These are phyloP conservation scores for Polydrusus pterygomalis DNA, from an alignment of 2,888 invertebrate species.

Conservation along the genomic window DNA sequence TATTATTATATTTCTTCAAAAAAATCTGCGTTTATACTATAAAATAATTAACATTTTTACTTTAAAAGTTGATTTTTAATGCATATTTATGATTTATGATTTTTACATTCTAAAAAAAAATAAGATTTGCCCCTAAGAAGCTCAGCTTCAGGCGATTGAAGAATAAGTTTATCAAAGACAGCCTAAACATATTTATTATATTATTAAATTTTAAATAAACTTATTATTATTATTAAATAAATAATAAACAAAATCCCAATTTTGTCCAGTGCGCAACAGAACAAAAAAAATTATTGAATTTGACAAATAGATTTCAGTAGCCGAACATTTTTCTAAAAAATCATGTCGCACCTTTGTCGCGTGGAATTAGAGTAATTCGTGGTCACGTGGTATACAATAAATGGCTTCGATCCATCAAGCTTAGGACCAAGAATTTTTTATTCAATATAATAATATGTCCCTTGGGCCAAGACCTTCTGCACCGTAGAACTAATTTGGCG, in stretches of 20 bases:
- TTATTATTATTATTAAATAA: no score
- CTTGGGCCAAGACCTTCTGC: background rate
- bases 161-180: no score
- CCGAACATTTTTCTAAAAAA: slow-evolving; percentile 36
- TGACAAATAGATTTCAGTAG: slow-evolving; percentile 7
- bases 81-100: no score
- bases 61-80: no score
- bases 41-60: no score
- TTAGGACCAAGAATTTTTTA: slow-evolving; percentile 33
- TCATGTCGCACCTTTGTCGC: slow-evolving; percentile 42
- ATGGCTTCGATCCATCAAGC: slow-evolving; percentile 39
- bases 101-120: no score
- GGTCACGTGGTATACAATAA: slow-evolving; percentile 34
- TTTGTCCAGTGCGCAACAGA: background rate
- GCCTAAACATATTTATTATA: no score
- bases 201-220: no score
- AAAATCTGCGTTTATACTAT: no score
- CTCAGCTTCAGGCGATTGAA: no score
- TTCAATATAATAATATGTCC: slow-evolving; percentile 32
- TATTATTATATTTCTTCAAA: no score
- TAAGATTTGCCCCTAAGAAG: no score
- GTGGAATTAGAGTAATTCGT: slow-evolving; percentile 40
- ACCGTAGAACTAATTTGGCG: background rate
- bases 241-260: background rate
- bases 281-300: slow-evolving; percentile 7